Evolutionary conservation across 2,113 vertebrate genomes (phyloP).

Genomic region (Anser cygnoides): DNA sequence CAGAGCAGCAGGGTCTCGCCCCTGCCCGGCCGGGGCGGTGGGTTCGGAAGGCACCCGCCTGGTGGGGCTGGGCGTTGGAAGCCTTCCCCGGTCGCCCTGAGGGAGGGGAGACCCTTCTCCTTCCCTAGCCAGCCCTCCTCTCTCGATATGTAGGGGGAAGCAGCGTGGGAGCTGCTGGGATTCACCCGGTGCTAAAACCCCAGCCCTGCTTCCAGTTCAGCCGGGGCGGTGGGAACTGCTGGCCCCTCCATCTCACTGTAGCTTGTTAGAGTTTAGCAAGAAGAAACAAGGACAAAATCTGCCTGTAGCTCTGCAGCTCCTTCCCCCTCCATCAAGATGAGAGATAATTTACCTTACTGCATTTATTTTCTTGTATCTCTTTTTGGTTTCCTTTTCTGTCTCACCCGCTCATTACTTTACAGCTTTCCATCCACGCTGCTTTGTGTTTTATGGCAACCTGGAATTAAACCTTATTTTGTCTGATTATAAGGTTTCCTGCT

Average conservation of each 20-base stretch:
- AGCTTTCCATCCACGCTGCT: background rate
- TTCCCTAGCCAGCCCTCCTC: background rate
- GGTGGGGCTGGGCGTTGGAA: background rate
- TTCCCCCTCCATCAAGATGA: background rate
- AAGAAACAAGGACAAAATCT: constrained; percentile 8
- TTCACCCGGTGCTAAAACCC: background rate
- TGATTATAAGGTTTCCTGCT: constrained; percentile 37
- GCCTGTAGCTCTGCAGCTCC: background rate
- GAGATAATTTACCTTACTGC: background rate
- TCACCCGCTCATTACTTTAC: background rate
- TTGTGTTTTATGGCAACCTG: constrained; percentile 45
- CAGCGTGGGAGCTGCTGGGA: background rate
- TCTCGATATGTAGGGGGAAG: background rate
- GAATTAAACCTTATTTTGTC: constrained; percentile 52
- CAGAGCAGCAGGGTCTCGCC: accelerated
- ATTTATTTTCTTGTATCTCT: constrained; percentile 4
- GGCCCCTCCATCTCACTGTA: background rate
- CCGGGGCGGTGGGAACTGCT: background rate
- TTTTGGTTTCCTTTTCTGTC: background rate
- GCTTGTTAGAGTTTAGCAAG: background rate
- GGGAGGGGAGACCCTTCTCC: background rate
- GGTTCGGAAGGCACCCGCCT: background rate
- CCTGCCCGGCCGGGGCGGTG: accelerated
- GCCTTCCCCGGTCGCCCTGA: background rate
- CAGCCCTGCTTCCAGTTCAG: too few relatives aligned